Evolutionary conservation across 2,113 vertebrate genomes (phyloP).

Genomic region (Hippocampus guttulatus): DNA sequence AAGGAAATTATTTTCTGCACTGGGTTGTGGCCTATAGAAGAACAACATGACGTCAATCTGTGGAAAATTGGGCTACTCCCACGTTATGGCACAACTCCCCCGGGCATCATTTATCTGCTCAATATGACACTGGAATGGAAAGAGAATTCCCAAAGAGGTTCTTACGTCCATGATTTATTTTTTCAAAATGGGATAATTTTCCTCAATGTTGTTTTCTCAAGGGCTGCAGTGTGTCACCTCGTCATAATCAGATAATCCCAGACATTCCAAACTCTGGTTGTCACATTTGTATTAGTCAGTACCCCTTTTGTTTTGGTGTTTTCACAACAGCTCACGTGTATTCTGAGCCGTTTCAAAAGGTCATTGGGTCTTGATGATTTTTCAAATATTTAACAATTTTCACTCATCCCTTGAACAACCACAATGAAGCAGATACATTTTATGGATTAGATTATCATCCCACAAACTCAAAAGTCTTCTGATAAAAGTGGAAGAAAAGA

Average conservation of each 20-base stretch:
- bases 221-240: not conserved
- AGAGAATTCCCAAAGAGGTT: not conserved
- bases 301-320: constrained; percentile 42
- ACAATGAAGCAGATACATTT: not conserved
- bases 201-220: not conserved
- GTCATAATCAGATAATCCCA: not conserved
- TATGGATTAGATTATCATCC: not conserved
- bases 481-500: no score
- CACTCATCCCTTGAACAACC: constrained; percentile 1
- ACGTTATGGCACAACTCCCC: not conserved
- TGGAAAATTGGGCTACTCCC: not conserved
- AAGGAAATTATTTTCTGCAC: not conserved
- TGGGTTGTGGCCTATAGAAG: not conserved
- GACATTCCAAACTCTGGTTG: not conserved
- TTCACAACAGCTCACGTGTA: constrained; percentile 42
- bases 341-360: constrained; percentile 26
- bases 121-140: not conserved
- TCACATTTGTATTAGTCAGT: not conserved
- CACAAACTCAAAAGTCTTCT: no score
- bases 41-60: not conserved
- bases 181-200: not conserved
- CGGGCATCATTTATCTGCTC: not conserved
- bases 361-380: not conserved
- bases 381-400: constrained; percentile 5
- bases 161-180: not conserved